Evolutionary conservation across 2,113 vertebrate genomes (phyloP).

Genomic region (Anhinga rufa): DNA sequence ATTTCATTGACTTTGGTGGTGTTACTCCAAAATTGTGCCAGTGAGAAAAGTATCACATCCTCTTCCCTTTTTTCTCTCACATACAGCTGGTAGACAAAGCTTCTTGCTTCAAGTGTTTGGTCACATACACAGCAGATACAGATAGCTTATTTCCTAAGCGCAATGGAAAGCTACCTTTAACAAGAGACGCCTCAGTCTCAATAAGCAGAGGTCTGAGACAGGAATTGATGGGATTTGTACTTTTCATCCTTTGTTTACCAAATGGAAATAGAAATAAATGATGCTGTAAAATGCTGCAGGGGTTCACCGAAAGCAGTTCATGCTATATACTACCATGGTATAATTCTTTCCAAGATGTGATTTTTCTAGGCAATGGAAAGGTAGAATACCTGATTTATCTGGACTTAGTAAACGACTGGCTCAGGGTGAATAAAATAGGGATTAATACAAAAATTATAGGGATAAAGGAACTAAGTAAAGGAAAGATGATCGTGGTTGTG

Average conservation of each 20-base stretch:
- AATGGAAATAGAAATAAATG: background rate
- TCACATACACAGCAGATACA: background rate
- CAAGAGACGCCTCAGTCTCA: background rate
- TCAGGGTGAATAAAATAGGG: background rate
- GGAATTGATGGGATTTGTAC: background rate
- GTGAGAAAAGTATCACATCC: background rate
- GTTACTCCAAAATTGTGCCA: background rate
- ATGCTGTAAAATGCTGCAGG: background rate
- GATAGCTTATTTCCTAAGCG: background rate
- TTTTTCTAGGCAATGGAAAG: background rate
- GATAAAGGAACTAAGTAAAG: background rate
- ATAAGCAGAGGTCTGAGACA: background rate
- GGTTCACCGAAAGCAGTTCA: background rate
- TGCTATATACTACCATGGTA: background rate
- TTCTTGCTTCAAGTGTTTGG: background rate
- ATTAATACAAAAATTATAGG: background rate
- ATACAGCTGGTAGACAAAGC: background rate
- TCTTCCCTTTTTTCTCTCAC: background rate
- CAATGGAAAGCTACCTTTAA: background rate
- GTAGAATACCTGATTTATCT: background rate
- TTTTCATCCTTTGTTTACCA: background rate
- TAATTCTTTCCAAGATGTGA: background rate
- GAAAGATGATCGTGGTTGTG: background rate
- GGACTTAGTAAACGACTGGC: background rate
- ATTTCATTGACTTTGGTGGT: background rate